phyloP scores from a whole-genome alignment of 2,888 invertebrate species.

The Leistus spinibarbis region DNA sequence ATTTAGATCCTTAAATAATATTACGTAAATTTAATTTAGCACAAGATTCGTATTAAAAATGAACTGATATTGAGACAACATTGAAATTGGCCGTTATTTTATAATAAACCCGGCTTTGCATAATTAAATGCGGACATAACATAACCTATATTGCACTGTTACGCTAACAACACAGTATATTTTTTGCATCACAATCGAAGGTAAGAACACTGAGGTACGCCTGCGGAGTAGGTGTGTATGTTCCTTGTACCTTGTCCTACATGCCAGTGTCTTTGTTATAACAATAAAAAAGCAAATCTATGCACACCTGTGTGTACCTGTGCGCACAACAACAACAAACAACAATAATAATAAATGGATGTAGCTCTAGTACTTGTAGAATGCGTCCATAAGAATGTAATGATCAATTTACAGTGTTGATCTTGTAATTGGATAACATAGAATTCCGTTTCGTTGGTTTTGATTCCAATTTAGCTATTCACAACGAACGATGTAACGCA shows the following conservation, averaged over 20 bases:
- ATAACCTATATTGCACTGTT: not conserved
- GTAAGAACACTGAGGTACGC: not conserved
- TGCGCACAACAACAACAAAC: not conserved
- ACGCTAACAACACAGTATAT: not conserved
- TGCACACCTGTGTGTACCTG: not conserved
- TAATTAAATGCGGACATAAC: not conserved
- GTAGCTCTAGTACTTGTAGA: not conserved
- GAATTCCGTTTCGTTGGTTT: not conserved
- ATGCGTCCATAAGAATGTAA: not conserved
- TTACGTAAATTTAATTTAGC: no score
- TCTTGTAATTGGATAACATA: not conserved
- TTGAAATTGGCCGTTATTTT: no score
- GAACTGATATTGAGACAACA: no score
- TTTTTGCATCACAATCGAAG: not conserved
- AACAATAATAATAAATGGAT: not conserved
- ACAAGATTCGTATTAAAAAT: no score
- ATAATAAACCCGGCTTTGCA: not conserved
- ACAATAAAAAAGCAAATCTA: not conserved
- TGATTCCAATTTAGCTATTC: not conserved
- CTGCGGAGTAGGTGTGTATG: not conserved
- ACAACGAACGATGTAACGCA: not conserved
- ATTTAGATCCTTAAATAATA: no score
- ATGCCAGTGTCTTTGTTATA: not conserved
- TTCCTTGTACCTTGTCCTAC: not conserved
- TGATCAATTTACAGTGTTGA: not conserved